These are phyloP conservation scores for Meda fulgida DNA, from an alignment of 2,797 vertebrate species.

Conservation along the genomic window DNA sequence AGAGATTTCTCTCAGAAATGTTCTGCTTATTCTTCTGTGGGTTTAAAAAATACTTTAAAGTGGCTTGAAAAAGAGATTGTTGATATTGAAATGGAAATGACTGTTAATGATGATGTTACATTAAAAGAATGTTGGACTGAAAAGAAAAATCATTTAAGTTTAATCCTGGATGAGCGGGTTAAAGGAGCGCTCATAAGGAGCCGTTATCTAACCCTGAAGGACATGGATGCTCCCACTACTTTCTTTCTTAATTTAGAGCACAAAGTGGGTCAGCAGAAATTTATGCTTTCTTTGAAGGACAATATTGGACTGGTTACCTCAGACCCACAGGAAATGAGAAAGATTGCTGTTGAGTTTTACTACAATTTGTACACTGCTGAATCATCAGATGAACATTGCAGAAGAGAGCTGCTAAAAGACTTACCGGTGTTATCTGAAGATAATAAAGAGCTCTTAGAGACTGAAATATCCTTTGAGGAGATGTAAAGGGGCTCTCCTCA, in stretches of 20 bases:
- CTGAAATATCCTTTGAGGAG: too few relatives aligned
- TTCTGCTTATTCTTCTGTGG: too few relatives aligned
- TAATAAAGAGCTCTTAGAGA: too few relatives aligned
- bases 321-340: not conserved
- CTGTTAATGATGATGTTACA: too few relatives aligned
- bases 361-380: not conserved
- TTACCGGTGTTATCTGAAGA: too few relatives aligned
- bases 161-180: not conserved
- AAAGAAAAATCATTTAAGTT: not conserved
- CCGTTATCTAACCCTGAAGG: not conserved
- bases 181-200: not conserved
- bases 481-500: too few relatives aligned
- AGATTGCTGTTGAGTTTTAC: not conserved
- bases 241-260: not conserved
- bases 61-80: too few relatives aligned
- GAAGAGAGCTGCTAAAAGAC: not conserved
- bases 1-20: too few relatives aligned
- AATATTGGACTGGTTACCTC: not conserved
- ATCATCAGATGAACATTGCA: not conserved
- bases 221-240: not conserved
- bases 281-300: not conserved
- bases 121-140: too few relatives aligned
- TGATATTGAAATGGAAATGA: too few relatives aligned
- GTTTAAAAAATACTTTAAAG: too few relatives aligned
- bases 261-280: not conserved